A percentile compares a stretch with the other conserved stretches of the same genome.
Conservation (phyloP, 1,140 invertebrate species). For the Steinernema khuongi region DNA sequence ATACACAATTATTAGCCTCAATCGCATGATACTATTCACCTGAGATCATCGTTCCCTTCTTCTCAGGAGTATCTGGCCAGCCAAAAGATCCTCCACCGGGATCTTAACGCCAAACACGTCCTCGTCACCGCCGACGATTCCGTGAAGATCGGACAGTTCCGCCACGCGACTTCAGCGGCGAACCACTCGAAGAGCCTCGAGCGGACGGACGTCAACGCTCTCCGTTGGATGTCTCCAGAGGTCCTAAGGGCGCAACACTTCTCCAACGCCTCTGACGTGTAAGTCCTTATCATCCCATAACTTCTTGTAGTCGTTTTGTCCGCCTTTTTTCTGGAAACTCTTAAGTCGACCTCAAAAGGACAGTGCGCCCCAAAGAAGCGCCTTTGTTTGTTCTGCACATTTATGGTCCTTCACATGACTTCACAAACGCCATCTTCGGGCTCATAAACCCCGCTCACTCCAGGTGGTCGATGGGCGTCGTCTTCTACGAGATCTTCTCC, state of each 20-base stretch:
- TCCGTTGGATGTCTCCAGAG: not conserved
- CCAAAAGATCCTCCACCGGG: not conserved
- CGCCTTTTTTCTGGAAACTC: no score
- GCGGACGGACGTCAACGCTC: not conserved
- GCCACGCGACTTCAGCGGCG: not conserved
- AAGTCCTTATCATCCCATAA: no score
- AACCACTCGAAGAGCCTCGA: conserved; percentile 2
- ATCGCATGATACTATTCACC: no score
- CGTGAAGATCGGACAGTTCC: conserved; percentile 3
- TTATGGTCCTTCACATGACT: no score
- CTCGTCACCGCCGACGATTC: not conserved
- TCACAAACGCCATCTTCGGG: no score
- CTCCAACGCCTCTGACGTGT: not conserved
- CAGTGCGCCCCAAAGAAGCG: not conserved
- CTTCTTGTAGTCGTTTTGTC: no score
- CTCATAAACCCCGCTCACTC: no score
- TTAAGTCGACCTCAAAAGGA: no score
- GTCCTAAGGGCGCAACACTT: not conserved
- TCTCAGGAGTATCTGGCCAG: not conserved
- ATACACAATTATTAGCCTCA: no score
- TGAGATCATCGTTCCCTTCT: not conserved
- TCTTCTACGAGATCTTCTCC: not conserved
- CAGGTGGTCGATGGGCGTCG: not conserved
- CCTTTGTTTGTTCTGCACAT: no score
- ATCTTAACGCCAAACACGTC: conserved; percentile 1